A percentile compares a stretch with the other conserved stretches of the same genome.
Evolutionary conservation across 2,113 vertebrate species (phyloP).

Genomic region (Ceratotherium simum): DNA sequence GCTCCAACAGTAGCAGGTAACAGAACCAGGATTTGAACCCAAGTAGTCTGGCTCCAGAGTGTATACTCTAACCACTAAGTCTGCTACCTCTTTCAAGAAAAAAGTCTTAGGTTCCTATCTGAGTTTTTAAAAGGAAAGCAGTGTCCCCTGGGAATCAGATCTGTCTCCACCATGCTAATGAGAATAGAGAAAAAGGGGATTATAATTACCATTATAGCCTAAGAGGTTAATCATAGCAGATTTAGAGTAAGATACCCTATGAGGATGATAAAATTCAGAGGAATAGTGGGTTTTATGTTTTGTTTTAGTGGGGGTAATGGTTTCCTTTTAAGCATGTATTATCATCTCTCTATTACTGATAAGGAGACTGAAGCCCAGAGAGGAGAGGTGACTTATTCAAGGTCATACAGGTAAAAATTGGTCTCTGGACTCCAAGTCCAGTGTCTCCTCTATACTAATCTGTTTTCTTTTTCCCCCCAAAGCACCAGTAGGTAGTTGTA

Average conservation of each 20-base stretch:
- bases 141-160: constrained; percentile 2
- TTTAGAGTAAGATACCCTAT: not conserved
- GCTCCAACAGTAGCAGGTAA: constrained; percentile 27
- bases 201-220: constrained; percentile 31
- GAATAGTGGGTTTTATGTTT: constrained; percentile 27
- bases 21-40: constrained; percentile 48
- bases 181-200: constrained; percentile 51
- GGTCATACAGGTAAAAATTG: constrained; percentile 14
- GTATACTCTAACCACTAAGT: constrained; percentile 8
- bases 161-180: constrained; percentile 27
- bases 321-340: constrained; percentile 49
- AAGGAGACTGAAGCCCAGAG: constrained; percentile 30
- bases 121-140: constrained; percentile 56
- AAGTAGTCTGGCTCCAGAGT: not conserved
- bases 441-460: not conserved
- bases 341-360: constrained; percentile 43
- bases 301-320: not conserved
- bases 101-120: constrained; percentile 15
- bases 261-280: constrained; percentile 19
- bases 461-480: not conserved
- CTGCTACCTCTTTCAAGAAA: constrained; percentile 49
- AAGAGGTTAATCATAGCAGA: not conserved
- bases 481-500: no score
- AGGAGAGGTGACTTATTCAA: constrained; percentile 43
- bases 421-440: constrained; percentile 33